These are phyloP conservation scores for Distichodus sexfasciatus DNA, from an alignment of 2,797 vertebrate species.

Conservation along the genomic window DNA sequence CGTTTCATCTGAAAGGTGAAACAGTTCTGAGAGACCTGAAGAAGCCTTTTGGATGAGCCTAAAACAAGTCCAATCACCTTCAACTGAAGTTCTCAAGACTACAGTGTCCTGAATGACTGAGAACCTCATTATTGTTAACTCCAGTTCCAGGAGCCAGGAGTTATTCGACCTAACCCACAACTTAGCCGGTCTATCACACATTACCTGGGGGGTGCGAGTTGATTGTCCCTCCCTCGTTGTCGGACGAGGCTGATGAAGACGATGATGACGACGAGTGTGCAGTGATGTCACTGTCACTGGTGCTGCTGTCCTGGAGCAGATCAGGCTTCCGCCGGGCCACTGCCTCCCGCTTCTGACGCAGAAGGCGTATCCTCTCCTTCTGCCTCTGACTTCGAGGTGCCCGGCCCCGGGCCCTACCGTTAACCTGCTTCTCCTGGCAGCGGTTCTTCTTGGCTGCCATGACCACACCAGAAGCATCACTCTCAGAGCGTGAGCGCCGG, in stretches of 20 bases:
- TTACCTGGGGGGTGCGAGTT: conserved; percentile 98
- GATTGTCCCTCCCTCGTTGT: conserved; percentile 92
- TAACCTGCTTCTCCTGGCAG: conserved; percentile 87
- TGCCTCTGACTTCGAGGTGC: conserved; percentile 95
- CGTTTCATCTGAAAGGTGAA: too few species aligned
- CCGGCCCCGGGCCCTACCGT: conserved; percentile 85
- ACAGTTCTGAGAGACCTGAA: too few species aligned
- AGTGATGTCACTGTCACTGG: conserved; percentile 97
- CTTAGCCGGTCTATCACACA: conserved; percentile 26
- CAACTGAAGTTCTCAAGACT: too few species aligned
- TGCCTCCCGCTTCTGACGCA: conserved; percentile 94
- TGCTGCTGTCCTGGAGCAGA: conserved; percentile 98
- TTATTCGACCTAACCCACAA: too few species aligned
- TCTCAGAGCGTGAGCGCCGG: conserved; percentile 90
- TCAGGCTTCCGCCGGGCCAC: conserved; percentile 96
- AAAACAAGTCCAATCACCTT: too few species aligned
- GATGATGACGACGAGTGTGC: conserved; percentile 87
- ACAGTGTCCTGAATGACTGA: too few species aligned
- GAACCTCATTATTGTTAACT: too few species aligned
- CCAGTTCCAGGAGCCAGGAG: too few species aligned
- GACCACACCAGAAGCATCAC: conserved; percentile 81
- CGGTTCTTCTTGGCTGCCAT: conserved; percentile 99
- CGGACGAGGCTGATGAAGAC: conserved; percentile 74
- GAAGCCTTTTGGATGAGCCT: too few species aligned
- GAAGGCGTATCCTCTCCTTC: conserved; percentile 93